Evolutionary conservation across 1,140 invertebrate genomes (phyloP).

Genomic region (Aporrectodea caliginosa): DNA sequence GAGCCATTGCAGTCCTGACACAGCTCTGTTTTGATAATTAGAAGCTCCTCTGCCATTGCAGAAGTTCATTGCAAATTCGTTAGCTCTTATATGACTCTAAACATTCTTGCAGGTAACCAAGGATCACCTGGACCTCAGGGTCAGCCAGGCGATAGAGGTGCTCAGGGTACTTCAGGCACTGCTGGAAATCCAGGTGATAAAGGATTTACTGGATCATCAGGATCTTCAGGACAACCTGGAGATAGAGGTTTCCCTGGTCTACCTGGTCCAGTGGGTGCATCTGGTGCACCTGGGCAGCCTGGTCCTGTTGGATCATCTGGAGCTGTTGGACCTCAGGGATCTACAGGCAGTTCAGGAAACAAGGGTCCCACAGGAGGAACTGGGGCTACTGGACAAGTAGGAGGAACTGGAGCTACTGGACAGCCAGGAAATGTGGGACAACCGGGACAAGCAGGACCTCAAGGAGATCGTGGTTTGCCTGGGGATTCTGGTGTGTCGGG

Average conservation of each 20-base stretch:
- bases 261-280: slow-evolving; percentile 2
- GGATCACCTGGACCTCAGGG: slow-evolving; percentile 19
- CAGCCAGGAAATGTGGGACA: neutral
- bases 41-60: no score
- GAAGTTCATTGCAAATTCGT: no score
- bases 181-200: slow-evolving; percentile 9
- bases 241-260: slow-evolving; percentile 13
- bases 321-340: slow-evolving; percentile 9
- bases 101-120: slow-evolving; percentile 12
- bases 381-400: slow-evolving; percentile 21
- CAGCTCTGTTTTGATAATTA: no score
- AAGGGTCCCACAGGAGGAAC: slow-evolving; percentile 7
- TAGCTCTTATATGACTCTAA: no score
- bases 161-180: slow-evolving; percentile 7
- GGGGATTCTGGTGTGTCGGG: slow-evolving; percentile 1
- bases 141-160: neutral
- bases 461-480: slow-evolving; percentile 12
- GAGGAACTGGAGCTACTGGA: slow-evolving; percentile 14
- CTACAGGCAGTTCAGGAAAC: slow-evolving; percentile 21
- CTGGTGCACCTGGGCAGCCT: neutral
- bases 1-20: no score
- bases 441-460: slow-evolving; percentile 9
- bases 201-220: slow-evolving; percentile 9
- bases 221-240: slow-evolving; percentile 8
- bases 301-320: neutral